Evolutionary conservation across 2,888 invertebrate genomes (phyloP).

Genomic region (Megalurothrips usitatus): DNA sequence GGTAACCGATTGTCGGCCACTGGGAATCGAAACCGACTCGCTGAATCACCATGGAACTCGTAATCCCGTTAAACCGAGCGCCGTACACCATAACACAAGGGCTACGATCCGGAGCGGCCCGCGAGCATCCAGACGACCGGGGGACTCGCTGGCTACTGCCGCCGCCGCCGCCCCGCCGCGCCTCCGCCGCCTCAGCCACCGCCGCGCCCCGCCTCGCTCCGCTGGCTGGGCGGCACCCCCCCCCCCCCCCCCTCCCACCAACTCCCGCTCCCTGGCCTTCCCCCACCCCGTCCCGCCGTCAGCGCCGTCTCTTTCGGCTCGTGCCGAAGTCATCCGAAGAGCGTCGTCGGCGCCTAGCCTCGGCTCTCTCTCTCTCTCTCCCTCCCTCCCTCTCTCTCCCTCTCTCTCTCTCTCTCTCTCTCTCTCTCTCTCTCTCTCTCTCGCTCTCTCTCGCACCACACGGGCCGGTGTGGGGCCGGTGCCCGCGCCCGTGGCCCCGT

Average conservation of each 20-base stretch:
- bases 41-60: constrained; percentile 21
- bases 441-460: background rate
- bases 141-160: constrained; percentile 14
- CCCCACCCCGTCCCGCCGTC: background rate
- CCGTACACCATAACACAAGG: constrained; percentile 22
- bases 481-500: too few species aligned
- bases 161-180: background rate
- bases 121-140: background rate
- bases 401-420: background rate
- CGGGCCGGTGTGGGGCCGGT: too few species aligned
- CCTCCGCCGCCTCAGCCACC: background rate
- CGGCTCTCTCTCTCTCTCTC: too few species aligned
- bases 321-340: background rate
- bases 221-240: background rate
- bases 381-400: background rate
- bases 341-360: constrained; percentile 10
- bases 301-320: background rate
- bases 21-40: background rate
- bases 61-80: background rate
- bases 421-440: background rate
- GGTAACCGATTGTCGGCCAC: constrained; percentile 2
- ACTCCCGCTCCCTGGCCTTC: background rate
- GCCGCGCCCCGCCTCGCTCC: background rate
- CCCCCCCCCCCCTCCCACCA: background rate
- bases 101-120: background rate